Conservation (phyloP, 2,888 invertebrate species). For the Clivina fossor region DNA sequence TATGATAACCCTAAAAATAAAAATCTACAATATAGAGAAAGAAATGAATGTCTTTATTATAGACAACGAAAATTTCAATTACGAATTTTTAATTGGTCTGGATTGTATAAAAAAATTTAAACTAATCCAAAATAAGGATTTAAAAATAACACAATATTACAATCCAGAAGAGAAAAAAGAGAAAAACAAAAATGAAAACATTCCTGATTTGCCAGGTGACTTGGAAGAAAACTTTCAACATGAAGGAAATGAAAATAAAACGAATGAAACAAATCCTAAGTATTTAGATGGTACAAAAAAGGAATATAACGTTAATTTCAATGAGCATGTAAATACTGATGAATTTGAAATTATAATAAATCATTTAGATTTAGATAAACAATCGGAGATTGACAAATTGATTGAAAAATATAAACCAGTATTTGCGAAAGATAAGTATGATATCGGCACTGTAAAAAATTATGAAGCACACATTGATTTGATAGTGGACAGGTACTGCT, state of each 20-base stretch:
- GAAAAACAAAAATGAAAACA: constrained; percentile 1
- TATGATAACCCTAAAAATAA: constrained; percentile 34
- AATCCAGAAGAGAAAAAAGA: not conserved
- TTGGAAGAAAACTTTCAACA: constrained; percentile 3
- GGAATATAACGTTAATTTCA: constrained; percentile 26
- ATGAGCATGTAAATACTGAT: constrained; percentile 30
- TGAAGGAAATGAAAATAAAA: not conserved
- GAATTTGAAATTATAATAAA: constrained; percentile 30
- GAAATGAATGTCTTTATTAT: constrained; percentile 36
- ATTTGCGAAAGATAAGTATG: constrained; percentile 38
- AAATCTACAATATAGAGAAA: constrained; percentile 36
- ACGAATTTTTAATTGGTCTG: constrained; percentile 38
- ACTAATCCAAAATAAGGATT: constrained; percentile 34
- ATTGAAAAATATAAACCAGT: constrained; percentile 33
- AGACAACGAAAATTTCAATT: constrained; percentile 37
- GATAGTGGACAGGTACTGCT: too few species aligned
- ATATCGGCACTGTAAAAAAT: constrained; percentile 32
- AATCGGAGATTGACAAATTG: constrained; percentile 24
- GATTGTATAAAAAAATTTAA: constrained; percentile 36
- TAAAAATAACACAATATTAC: constrained; percentile 32
- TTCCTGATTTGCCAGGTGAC: constrained; percentile 1
- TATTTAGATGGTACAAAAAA: not conserved
- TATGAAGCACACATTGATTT: constrained; percentile 38
- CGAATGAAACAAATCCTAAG: not conserved
- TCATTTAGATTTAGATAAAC: constrained; percentile 28